phyloP scores from a whole-genome alignment of 2,888 invertebrate species.

The Mythimna impura region DNA sequence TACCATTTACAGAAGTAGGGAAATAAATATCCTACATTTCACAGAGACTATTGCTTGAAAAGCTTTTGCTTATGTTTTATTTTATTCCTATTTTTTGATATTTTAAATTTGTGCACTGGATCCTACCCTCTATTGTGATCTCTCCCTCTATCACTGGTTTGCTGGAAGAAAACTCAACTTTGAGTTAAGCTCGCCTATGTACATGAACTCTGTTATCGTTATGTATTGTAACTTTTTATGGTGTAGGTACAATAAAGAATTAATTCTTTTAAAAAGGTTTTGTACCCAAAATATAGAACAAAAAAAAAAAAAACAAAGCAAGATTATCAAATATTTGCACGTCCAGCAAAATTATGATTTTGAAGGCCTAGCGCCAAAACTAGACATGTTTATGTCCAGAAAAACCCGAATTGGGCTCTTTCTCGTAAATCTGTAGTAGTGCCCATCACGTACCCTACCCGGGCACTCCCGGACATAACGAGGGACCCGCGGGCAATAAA shows the following conservation, averaged over 20 bases:
- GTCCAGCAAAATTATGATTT: not conserved
- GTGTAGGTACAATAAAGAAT: too few relatives aligned
- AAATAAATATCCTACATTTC: conserved; percentile 12
- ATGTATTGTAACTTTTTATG: too few relatives aligned
- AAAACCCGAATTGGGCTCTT: conserved; percentile 50
- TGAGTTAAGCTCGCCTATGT: too few relatives aligned
- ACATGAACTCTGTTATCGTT: too few relatives aligned
- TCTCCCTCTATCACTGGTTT: too few relatives aligned
- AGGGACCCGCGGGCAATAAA: conserved; percentile 69
- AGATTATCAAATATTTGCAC: not conserved
- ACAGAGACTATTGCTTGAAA: not conserved
- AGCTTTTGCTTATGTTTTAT: too few relatives aligned
- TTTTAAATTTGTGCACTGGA: too few relatives aligned
- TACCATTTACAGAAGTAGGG: not conserved
- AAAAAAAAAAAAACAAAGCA: not conserved
- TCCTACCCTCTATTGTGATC: too few relatives aligned
- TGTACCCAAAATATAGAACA: too few relatives aligned
- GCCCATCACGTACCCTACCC: conserved; percentile 45
- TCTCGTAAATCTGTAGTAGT: conserved; percentile 66
- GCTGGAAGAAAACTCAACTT: too few relatives aligned
- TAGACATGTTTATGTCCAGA: conserved; percentile 34
- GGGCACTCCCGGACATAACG: conserved; percentile 59
- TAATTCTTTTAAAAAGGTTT: too few relatives aligned
- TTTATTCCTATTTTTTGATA: too few relatives aligned
- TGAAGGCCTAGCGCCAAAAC: conserved; percentile 25